A percentile compares a stretch with the other conserved stretches of the same genome.
Conservation (phyloP, 2,113 vertebrate species). For the Geococcyx californianus region DNA sequence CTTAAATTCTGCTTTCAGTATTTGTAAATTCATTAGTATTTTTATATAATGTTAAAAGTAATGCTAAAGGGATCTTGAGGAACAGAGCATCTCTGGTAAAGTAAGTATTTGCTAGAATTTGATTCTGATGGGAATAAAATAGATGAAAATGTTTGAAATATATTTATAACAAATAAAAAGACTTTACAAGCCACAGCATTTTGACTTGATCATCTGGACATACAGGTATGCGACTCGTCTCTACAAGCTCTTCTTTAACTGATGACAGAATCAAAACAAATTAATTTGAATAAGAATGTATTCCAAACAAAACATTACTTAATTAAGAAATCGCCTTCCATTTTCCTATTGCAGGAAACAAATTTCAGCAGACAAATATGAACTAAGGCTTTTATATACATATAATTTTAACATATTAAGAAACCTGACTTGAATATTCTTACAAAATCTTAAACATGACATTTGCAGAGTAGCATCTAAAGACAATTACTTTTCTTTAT, state of each 20-base stretch:
- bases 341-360: background rate
- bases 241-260: background rate
- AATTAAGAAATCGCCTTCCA: background rate
- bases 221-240: background rate
- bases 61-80: background rate
- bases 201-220: background rate
- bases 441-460: conserved; percentile 6
- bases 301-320: conserved; percentile 20
- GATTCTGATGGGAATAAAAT: conserved; percentile 43
- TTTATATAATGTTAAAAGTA: background rate
- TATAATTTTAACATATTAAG: background rate
- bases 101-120: conserved; percentile 34
- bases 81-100: background rate
- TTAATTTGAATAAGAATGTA: background rate
- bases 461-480: background rate
- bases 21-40: conserved; percentile 10
- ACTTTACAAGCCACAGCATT: background rate
- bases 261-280: background rate
- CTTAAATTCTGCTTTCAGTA: background rate
- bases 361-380: background rate
- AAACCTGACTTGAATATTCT: background rate
- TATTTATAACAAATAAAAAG: background rate
- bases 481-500: background rate
- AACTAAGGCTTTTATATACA: background rate
- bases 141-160: conserved; percentile 2